phyloP scores from a whole-genome alignment of 1,140 invertebrate genomes.

The Ladona fulva region DNA sequence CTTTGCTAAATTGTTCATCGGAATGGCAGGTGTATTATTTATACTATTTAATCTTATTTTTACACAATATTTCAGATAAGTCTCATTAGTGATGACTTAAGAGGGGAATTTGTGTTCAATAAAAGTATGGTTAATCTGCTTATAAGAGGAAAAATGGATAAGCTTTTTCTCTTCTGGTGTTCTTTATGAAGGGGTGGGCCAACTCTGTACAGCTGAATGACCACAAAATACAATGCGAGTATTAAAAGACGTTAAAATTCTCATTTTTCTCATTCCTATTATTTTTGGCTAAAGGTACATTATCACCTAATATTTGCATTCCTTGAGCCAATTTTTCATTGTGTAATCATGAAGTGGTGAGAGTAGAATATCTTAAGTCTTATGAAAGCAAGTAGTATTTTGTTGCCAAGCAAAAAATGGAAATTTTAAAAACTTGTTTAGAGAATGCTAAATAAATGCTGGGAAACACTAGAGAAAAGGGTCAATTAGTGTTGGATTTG shows the following conservation, averaged over 20 bases:
- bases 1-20: background rate
- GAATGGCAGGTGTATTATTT: conserved; percentile 9
- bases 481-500: too few relatives aligned
- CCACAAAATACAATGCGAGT: conserved; percentile 1
- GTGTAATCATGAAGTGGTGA: too few relatives aligned
- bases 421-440: too few relatives aligned
- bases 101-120: conserved; percentile 4
- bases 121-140: conserved; percentile 2
- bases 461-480: too few relatives aligned
- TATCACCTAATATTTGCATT: too few relatives aligned
- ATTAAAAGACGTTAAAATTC: background rate
- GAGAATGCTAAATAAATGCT: too few relatives aligned
- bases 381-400: too few relatives aligned
- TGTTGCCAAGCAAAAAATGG: too few relatives aligned
- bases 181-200: conserved; percentile 6
- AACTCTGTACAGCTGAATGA: conserved; percentile 9
- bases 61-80: conserved; percentile 2
- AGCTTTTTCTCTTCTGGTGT: background rate
- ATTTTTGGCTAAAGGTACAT: too few relatives aligned
- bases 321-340: too few relatives aligned
- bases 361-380: too few relatives aligned
- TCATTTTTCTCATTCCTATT: background rate
- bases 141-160: conserved; percentile 6
- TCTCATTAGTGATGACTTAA: background rate
- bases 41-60: conserved; percentile 11